Percentiles rank a stretch among this genome's conserved stretches.
These are phyloP conservation scores for Euglossa dilemma DNA, from an alignment of 1,140 invertebrate species.

Conservation along the genomic window DNA sequence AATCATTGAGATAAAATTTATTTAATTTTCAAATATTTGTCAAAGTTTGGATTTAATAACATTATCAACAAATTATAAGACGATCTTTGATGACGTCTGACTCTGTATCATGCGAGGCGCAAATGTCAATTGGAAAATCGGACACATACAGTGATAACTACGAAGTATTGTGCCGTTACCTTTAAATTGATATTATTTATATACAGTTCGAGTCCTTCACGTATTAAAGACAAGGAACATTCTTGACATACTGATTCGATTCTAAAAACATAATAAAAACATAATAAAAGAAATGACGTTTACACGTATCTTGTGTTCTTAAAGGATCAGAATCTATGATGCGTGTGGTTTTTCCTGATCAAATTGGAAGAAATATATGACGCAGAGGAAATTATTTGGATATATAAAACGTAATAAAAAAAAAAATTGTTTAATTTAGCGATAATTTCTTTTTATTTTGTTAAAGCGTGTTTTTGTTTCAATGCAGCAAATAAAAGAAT, in stretches of 20 bases:
- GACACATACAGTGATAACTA: slow-evolving; percentile 66
- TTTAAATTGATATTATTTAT: slow-evolving; percentile 54
- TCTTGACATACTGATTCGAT: slow-evolving; percentile 17
- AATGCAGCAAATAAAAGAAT: not conserved
- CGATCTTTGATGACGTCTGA: slow-evolving; percentile 38
- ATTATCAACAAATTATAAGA: not conserved
- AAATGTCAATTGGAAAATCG: slow-evolving; percentile 79
- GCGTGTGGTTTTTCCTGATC: not conserved
- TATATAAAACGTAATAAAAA: not conserved
- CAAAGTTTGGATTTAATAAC: not conserved
- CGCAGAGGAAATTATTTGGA: not conserved
- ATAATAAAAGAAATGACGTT: not conserved
- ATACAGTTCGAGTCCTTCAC: slow-evolving; percentile 33
- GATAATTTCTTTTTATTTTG: not conserved
- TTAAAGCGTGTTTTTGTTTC: not conserved
- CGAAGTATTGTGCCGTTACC: slow-evolving; percentile 20
- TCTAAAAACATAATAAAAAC: not conserved
- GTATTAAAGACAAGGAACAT: slow-evolving; percentile 32
- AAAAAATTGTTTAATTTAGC: not conserved
- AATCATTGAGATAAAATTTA: not conserved
- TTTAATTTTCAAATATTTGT: not conserved
- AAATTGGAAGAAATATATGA: not conserved
- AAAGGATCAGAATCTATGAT: slow-evolving; percentile 1
- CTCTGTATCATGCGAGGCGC: slow-evolving; percentile 45
- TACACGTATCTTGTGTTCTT: not conserved